Evolutionary conservation across 2,113 vertebrate genomes (phyloP), one percentile per base, ranked within the genome.

Genomic region (Hepsetus odoe): DNA sequence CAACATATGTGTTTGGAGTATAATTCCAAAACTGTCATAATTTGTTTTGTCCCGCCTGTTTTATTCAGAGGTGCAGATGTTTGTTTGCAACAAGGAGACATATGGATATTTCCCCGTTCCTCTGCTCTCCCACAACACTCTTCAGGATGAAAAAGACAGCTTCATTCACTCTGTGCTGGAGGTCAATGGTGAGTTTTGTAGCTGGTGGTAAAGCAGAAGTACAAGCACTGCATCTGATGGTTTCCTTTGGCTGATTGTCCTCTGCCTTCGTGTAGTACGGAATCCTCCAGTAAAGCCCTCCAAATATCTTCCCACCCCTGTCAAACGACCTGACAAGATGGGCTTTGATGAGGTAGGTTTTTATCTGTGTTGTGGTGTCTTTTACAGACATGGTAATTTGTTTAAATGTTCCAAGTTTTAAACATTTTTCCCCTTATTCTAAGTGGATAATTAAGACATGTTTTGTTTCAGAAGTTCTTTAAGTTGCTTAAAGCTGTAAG

Each of bases 31-130:
- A 22, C 14, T n/a, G 30, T 1, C 13, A 4, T 38, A 3, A 22
- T 18, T 9, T 20, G 26, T 20, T 12, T 49, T 65, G 5, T 76
- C 11, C 76, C 6, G 11, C 30, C 22, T 40, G 61, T 78, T 59
- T 83, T 72, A n/a, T 13, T 67, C 62, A 98, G 96, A 95, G 49
- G 92, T 97, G 16, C 96, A 97, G 87, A 97, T 97, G 96, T 96
- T 94, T 20, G 85, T 97, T 2, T 96, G 94, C 59, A 98, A 97
- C 85, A 94, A 85, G 86, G 95, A 95, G 80, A 86, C 72, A 0
- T 98, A 93, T 0, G 96, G 96, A 51, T 92, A 91, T 86, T 88
- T 96, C 51, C 95, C 95, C 0, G 95, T 97, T 79, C 96, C 96
- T 0, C 87, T 97, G 77, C 90, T 95, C 0, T 76, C 93, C 4